Evolutionary conservation across 2,888 invertebrate species (phyloP), one percentile per base, ranked within the genome.

Genomic region (Hymenopus coronatus): DNA sequence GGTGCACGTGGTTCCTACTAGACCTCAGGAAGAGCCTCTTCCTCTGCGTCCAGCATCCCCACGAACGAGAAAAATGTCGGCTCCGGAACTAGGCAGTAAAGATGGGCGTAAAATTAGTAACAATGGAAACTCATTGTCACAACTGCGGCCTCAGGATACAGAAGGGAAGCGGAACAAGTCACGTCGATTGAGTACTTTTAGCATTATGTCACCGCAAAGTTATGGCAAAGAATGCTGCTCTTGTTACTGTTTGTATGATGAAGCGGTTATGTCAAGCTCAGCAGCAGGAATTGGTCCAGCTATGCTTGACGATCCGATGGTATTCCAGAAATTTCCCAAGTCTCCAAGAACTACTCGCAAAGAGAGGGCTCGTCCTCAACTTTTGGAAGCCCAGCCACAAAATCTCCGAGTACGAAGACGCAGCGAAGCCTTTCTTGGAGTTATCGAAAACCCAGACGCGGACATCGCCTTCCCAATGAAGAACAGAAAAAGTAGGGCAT

Each of bases 41-140:
- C 54, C 54, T 70, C 54, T 20, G 20, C 15, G 54, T 20, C 54
- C 54, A 20, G 54, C 54, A 20, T 70, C 54, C 4, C 28, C 70
- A n/a, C 54, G 88, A 54, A 28, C 84, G 27, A 84, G 88, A 85
- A 88, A 85, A 84, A 82, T 88, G 28, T 88, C 85, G 25, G 85
- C 88, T 28, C 88, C 85, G 7, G 88, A 88, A 27, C 27, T 85
- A 28, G 85, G 85, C 70, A 28, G 83, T 40, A 28, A n/a, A 9
- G 30, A 82, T 7, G 7, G 85, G 25, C 8, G 28, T 28, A 28
- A 40, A 2, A 9, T 2, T 40, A 12, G 1, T 40, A 70, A 70
- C 54, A 25, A 15, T 20, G 20, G 20, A 70, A 70, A 70, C 2
- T 25, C 54, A 70, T 20, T 70, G 54, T 15, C 20, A 70, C 54